phyloP scores from a whole-genome alignment of 2,888 invertebrate genomes.

The Dasysyrphus albostriatus region DNA sequence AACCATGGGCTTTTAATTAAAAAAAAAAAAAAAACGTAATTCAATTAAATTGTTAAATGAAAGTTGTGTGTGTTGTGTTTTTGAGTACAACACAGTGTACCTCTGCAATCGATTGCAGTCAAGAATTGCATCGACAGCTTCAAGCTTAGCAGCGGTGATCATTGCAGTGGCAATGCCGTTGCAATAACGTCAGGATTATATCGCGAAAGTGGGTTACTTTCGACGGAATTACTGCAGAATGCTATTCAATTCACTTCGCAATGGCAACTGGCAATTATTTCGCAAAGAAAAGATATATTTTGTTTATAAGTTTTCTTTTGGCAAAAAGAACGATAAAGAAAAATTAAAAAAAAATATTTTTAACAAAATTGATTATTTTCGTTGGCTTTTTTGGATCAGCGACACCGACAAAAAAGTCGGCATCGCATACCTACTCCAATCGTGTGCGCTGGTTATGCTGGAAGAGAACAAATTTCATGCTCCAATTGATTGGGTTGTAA shows the following conservation, averaged over 20 bases:
- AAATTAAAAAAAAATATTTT: conserved; percentile 29
- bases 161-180: conserved; percentile 5
- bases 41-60: conserved; percentile 42
- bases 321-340: conserved; percentile 34
- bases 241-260: conserved; percentile 32
- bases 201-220: conserved; percentile 65
- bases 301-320: conserved; percentile 20
- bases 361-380: conserved; percentile 54
- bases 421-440: background rate
- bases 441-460: background rate
- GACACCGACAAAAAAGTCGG: conserved; percentile 23
- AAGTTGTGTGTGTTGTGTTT: conserved; percentile 28
- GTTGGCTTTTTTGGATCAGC: background rate
- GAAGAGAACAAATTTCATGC: conserved; percentile 53
- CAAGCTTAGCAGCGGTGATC: background rate
- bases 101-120: conserved; percentile 41
- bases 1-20: conserved; percentile 39
- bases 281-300: conserved; percentile 7
- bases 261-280: conserved; percentile 33
- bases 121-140: conserved; percentile 39
- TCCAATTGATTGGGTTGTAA: conserved; percentile 60
- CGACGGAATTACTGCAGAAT: conserved; percentile 14
- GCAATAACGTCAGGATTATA: conserved; percentile 33
- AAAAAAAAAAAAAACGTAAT: conserved; percentile 21
- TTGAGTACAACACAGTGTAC: background rate